Conservation (phyloP, 2,113 vertebrate species). For the Myotis yumanensis region DNA sequence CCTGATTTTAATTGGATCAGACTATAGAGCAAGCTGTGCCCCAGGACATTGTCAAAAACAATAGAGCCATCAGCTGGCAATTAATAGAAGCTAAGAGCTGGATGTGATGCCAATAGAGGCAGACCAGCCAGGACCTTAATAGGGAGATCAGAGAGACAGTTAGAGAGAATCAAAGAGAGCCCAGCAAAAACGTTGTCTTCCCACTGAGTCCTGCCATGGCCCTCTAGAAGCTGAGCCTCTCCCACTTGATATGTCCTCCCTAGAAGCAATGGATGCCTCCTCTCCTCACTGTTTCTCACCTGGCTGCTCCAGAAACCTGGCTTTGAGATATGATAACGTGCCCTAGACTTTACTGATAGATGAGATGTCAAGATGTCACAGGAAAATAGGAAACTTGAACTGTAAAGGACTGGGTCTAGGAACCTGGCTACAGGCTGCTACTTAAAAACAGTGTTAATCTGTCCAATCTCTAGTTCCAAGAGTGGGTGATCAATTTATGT, state of each 20-base stretch:
- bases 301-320: not conserved
- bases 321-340: not conserved
- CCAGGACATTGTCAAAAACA: constrained; percentile 20
- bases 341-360: not conserved
- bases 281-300: not conserved
- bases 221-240: not conserved
- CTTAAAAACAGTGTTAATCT: not conserved
- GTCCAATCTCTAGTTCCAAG: not conserved
- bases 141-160: not conserved
- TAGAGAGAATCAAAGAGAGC: not conserved
- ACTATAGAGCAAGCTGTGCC: not conserved
- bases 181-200: not conserved
- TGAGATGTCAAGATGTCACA: not conserved
- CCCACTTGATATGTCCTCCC: not conserved
- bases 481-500: not conserved
- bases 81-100: not conserved
- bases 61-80: not conserved
- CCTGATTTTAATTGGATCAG: not conserved
- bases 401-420: not conserved
- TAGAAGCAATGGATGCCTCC: not conserved
- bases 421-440: not conserved
- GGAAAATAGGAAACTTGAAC: not conserved
- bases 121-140: not conserved
- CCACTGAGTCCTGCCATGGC: not conserved
- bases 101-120: not conserved